Evolutionary conservation across 2,797 vertebrate species (phyloP), one percentile per base, ranked within the genome.

Genomic region (Phalloptychus januarius): DNA sequence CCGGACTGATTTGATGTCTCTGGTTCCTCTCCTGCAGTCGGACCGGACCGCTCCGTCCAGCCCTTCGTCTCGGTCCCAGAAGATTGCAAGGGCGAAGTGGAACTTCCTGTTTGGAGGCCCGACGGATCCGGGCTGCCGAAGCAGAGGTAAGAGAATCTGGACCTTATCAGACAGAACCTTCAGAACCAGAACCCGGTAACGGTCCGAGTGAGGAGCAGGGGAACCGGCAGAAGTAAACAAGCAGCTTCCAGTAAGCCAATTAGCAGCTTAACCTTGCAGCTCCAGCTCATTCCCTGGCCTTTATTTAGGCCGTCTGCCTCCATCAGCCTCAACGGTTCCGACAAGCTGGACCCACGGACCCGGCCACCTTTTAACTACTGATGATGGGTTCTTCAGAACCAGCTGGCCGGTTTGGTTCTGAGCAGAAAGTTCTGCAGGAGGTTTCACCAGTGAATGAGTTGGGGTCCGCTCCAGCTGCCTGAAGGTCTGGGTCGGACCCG

Each of bases 51-150:
- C 93, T 31, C 89, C 90, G 1, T 79, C 74, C 0, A 72, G 74
- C 13, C 73, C 63, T 0, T 90, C 93, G 7, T 77, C 86, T 0
- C 96, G 97, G 18, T 97, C 97, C 18, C 97, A 98, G 93, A 97
- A 95, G 87, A 97, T 98, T 0, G 97, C 98, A 74, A 96, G 90
- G 84, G 98, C 97, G 86, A 99, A 99, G 93, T 99, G 98, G 97
- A 97, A 99, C 82, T 99, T 99, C 90, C 96, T 99, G 92, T 99
- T 98, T 25, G 98, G 98, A 73, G 95, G 95, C 3, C 80, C 80
- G 69, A 48, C 78, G 0, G 89, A 93, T 71, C 88, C 91, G 56
- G 74, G 71, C 8, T 15, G n/a, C 79, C 54, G 76, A 75, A 80
- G 58, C 38, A 89, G 91, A 94, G 95, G 94, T 96, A 42, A 48